These are phyloP conservation scores for Globicephala melas DNA, from an alignment of 2,113 vertebrate species.

Conservation along the genomic window DNA sequence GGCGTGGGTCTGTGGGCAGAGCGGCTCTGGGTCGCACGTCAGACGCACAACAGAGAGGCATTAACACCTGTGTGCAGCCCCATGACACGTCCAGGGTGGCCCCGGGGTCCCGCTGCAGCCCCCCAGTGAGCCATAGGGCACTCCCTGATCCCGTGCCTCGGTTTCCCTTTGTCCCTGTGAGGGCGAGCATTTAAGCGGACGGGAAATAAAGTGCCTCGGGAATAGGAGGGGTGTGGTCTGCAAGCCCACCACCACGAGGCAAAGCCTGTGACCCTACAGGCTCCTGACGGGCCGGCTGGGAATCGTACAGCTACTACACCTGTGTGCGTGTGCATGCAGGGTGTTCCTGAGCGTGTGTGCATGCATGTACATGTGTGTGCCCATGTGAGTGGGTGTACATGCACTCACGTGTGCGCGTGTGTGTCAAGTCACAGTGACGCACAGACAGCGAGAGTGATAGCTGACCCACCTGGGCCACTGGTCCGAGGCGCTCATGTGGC, in stretches of 20 bases:
- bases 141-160: neutral
- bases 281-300: neutral
- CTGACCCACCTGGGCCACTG: neutral
- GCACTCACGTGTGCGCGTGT: neutral
- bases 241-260: neutral
- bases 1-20: neutral
- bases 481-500: neutral
- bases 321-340: too few relatives aligned
- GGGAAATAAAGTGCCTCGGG: neutral
- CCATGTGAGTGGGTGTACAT: neutral
- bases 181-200: neutral
- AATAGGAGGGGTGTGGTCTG: neutral
- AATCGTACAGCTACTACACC: neutral
- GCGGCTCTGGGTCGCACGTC: rapidly evolving
- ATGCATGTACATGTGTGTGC: too few relatives aligned
- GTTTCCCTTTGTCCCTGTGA: neutral
- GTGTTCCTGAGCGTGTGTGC: neutral
- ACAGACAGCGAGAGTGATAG: neutral
- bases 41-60: rapidly evolving
- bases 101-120: neutral
- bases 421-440: rapidly evolving
- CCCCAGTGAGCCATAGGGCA: rapidly evolving
- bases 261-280: neutral
- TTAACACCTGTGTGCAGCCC: rapidly evolving
- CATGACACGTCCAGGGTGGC: rapidly evolving